Evolutionary conservation across 2,113 vertebrate genomes (phyloP).

Genomic region (Paraplagusia blochii): DNA sequence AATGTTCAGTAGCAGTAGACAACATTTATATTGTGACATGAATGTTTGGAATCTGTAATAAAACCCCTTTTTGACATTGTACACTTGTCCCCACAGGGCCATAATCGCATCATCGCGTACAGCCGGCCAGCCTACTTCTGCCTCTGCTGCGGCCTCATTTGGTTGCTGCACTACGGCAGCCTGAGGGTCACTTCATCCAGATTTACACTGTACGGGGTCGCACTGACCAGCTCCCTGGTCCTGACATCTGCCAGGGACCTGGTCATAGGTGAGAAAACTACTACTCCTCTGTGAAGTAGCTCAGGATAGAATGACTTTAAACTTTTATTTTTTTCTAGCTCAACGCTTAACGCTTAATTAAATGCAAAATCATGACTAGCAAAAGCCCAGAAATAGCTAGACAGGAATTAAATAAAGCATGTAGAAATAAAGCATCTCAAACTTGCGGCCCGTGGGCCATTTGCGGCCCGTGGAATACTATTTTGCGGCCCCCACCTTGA

Average conservation of each 20-base stretch:
- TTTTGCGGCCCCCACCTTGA: no score
- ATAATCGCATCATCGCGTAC: conserved; percentile 98
- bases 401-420: no score
- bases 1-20: background rate
- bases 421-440: no score
- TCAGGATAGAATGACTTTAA: no score
- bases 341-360: no score
- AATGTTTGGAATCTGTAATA: background rate
- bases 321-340: no score
- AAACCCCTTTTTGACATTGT: conserved; percentile 2
- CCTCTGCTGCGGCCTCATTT: conserved; percentile 96
- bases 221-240: conserved; percentile 89
- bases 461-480: no score
- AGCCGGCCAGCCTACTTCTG: conserved; percentile 99
- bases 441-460: no score
- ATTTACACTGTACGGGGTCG: conserved; percentile 90
- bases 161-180: conserved; percentile 92
- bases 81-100: conserved; percentile 77
- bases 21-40: background rate
- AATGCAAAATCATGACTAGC: no score
- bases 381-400: no score
- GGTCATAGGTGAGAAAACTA: conserved; percentile 87
- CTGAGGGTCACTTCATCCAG: conserved; percentile 80
- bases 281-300: no score
- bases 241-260: conserved; percentile 93